Base-by-base conservation (phyloP, 2,888 invertebrate genomes). In the Cantharis lateralis region DNA sequence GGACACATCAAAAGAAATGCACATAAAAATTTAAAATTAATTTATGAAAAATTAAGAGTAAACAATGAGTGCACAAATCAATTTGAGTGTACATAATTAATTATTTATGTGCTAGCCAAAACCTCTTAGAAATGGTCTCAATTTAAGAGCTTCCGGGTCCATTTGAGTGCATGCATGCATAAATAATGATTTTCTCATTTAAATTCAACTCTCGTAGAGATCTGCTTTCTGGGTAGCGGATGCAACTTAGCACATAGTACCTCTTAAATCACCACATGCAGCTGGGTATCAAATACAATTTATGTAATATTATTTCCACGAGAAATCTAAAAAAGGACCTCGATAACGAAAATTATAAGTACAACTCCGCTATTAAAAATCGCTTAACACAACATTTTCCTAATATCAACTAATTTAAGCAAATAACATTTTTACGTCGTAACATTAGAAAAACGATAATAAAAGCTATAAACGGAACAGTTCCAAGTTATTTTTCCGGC, bases 151-250 rank as follows among this genome's bases (percentile, higher is more conserved):
- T 77, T 77, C 77, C 77, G 77, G 71, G 77, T 77, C 75, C 78
- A 75, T 75, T 75, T 75, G 78, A 78, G 78, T 78, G 74, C 78
- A 78, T 75, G 78, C 72, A 78, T 78, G 78, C 78, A 78, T 78
- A 78, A 78, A 75, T 78, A 75, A 78, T 73, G 75, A 68, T 62
- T 11, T 20, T 63, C 28, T 62, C 68, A 78, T 78, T 72, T 73
- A 78, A 75, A 78, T 78, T 78, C 75, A 72, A 62, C 62, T 75
- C 75, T 75, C 75, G 75, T 74, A 64, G 26, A 68, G 68, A 68
- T 66, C 64, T 70, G 70, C 72, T 76, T 77, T 63, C 68, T 15
- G 70, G 64, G 74, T 63, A 77, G 74, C 74, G 71, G 71, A 74
- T 77, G 77, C 74, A 74, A 69, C 69, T 77, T 77, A 72, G 64